A percentile compares a stretch with the other conserved stretches of the same genome.
Evolutionary conservation across 1,140 invertebrate species (phyloP).

Genomic region (Aphelinus atriplicis): DNA sequence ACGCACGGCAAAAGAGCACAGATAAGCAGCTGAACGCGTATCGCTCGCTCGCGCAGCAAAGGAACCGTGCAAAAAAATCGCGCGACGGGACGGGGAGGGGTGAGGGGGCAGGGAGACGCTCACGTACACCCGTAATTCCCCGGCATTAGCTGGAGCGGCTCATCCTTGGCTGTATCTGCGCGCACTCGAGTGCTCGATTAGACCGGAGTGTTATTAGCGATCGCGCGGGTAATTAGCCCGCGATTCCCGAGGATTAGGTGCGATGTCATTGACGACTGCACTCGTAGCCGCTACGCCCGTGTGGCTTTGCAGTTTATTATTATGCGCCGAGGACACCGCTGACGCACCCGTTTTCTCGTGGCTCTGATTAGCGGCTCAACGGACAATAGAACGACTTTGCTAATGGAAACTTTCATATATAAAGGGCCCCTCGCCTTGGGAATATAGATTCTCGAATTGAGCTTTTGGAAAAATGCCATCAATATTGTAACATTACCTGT

Average conservation of each 20-base stretch:
- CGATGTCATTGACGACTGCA: neutral
- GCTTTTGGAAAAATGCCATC: too few species aligned
- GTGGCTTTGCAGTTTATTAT: constrained; percentile 1
- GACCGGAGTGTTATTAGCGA: constrained; percentile 6
- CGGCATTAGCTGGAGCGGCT: constrained; percentile 15
- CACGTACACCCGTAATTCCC: constrained; percentile 32
- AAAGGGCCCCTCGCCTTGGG: too few species aligned
- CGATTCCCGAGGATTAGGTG: constrained; percentile 7
- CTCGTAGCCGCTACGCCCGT: too few species aligned
- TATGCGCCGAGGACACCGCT: neutral
- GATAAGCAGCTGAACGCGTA: constrained; percentile 38
- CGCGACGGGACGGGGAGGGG: neutral
- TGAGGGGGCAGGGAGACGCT: constrained; percentile 42
- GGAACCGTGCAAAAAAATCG: too few species aligned
- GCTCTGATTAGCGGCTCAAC: too few species aligned
- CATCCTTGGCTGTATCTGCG: neutral
- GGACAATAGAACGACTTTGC: constrained; percentile 17
- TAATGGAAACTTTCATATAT: too few species aligned
- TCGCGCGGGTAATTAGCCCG: constrained; percentile 21
- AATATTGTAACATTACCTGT: too few species aligned
- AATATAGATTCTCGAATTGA: too few species aligned
- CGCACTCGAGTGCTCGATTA: neutral
- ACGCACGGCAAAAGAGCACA: constrained; percentile 39
- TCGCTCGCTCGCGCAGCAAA: constrained; percentile 19
- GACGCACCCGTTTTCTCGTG: constrained; percentile 16